Evolutionary conservation across 2,888 invertebrate genomes (phyloP).

Genomic region (Ceraclea dissimilis): DNA sequence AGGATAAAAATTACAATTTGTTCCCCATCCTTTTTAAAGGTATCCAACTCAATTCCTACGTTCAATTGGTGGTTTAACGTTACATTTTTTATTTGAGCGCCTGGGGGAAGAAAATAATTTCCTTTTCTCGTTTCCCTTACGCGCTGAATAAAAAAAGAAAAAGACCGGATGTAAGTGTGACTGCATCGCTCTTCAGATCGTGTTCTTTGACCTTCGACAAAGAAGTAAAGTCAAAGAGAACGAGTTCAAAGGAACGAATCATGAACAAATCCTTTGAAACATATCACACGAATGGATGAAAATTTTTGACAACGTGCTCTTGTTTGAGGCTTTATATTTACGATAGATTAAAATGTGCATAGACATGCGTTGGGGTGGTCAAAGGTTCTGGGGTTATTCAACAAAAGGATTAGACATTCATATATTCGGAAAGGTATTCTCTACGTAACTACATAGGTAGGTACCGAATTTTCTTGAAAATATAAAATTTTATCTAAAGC

Average conservation of each 20-base stretch:
- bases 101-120: slow-evolving; percentile 12
- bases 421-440: background rate
- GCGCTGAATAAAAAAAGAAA: slow-evolving; percentile 19
- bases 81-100: background rate
- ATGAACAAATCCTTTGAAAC: background rate
- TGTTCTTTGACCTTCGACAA: background rate
- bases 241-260: background rate
- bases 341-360: background rate
- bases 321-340: background rate
- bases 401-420: background rate
- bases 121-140: slow-evolving; percentile 16
- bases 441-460: too few relatives aligned
- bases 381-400: background rate
- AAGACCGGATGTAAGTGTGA: slow-evolving; percentile 25
- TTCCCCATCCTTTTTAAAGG: too few relatives aligned
- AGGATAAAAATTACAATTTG: too few relatives aligned
- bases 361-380: background rate
- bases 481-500: too few relatives aligned
- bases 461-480: too few relatives aligned
- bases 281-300: background rate
- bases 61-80: background rate
- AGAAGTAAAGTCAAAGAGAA: background rate
- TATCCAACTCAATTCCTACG: too few relatives aligned
- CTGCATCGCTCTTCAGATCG: slow-evolving; percentile 15
- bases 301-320: background rate